These are phyloP conservation scores for Orchesella flavescens DNA, from an alignment of 2,888 invertebrate species.

Conservation along the genomic window DNA sequence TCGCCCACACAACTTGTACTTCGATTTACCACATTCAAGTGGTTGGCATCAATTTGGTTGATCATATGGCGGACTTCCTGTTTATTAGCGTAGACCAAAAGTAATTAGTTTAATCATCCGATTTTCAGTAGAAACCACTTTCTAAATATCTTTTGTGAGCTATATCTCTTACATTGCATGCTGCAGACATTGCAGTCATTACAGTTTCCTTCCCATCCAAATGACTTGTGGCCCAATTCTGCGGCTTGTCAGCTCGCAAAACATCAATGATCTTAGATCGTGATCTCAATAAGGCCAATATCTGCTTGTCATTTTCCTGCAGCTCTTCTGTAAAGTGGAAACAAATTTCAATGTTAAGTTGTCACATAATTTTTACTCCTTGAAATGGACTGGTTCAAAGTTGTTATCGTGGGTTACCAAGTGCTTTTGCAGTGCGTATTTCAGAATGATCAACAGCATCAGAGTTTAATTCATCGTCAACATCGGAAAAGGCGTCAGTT, in stretches of 20 bases:
- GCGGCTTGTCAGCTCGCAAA: conserved; percentile 69
- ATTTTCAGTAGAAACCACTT: not conserved
- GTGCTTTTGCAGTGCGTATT: conserved; percentile 67
- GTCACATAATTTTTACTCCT: too few species aligned
- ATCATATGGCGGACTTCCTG: conserved; percentile 71
- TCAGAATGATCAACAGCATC: conserved; percentile 69
- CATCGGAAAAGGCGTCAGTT: conserved; percentile 69
- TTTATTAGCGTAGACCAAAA: conserved; percentile 6
- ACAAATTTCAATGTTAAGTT: too few species aligned
- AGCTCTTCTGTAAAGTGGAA: conserved; percentile 70
- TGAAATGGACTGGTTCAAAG: not conserved
- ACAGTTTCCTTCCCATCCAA: conserved; percentile 70
- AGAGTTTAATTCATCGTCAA: conserved; percentile 69
- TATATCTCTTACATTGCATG: conserved; percentile 68
- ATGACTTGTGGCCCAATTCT: conserved; percentile 68
- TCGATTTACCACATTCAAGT: conserved; percentile 74
- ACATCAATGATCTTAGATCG: conserved; percentile 69
- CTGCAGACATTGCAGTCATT: conserved; percentile 67
- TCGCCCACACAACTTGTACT: conserved; percentile 96
- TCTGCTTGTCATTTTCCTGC: conserved; percentile 71
- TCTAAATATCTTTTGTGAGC: not conserved
- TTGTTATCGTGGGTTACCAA: conserved; percentile 61
- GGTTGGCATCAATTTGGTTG: conserved; percentile 64
- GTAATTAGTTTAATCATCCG: not conserved
- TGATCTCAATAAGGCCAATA: conserved; percentile 64